These are phyloP conservation scores for Podocnemis expansa DNA, from an alignment of 2,113 vertebrate genomes.

Conservation along the genomic window DNA sequence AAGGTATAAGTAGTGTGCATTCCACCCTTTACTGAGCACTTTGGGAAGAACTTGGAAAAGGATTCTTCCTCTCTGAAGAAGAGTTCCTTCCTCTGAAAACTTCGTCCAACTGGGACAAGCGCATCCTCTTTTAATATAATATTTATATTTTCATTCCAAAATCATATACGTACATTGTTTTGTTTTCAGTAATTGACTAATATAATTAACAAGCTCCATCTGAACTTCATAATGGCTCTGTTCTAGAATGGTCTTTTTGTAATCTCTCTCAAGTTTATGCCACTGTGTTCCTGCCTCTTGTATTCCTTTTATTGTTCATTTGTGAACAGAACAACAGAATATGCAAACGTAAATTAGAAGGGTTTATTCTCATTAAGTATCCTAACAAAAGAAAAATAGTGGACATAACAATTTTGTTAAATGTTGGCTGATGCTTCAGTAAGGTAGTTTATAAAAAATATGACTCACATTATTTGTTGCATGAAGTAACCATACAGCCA, in stretches of 20 bases:
- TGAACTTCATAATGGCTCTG: conserved; percentile 56
- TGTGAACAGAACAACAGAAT: conserved; percentile 64
- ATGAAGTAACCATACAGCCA: neutral
- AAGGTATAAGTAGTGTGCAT: too few relatives aligned
- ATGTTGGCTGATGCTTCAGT: neutral
- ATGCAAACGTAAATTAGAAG: conserved; percentile 68
- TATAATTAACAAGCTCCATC: conserved; percentile 62
- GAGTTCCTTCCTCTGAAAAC: neutral
- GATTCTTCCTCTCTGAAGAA: neutral
- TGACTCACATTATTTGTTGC: neutral
- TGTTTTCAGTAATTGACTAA: conserved; percentile 57
- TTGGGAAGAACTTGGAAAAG: neutral
- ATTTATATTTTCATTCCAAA: neutral
- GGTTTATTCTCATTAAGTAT: conserved; percentile 71
- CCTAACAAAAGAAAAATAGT: conserved; percentile 10
- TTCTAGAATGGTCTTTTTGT: conserved; percentile 54
- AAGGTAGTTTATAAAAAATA: neutral
- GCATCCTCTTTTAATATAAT: neutral
- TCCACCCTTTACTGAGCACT: too few relatives aligned
- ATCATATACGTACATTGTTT: conserved; percentile 1
- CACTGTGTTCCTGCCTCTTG: conserved; percentile 47
- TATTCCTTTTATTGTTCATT: too few relatives aligned
- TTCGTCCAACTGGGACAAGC: neutral
- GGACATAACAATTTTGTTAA: conserved; percentile 42
- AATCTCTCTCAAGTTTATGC: conserved; percentile 51